phyloP scores from a whole-genome alignment of 2,113 vertebrate species.

The Hemiprocne comata region DNA sequence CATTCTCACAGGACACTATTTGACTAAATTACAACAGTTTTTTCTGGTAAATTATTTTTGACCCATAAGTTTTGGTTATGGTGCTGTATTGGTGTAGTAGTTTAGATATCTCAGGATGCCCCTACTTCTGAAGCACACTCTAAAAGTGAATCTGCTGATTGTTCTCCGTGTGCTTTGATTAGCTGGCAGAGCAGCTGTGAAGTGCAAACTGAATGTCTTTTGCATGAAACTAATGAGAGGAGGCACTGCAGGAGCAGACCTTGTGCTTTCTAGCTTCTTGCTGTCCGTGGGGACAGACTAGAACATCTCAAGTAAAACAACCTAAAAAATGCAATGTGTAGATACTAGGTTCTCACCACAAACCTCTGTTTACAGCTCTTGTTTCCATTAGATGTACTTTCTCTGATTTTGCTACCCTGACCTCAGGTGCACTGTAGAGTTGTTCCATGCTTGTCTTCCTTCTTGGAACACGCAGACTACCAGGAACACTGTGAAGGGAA shows the following conservation, averaged over 20 bases:
- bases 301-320: fast-evolving
- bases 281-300: background rate
- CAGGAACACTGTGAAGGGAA: background rate
- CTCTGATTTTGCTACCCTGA: background rate
- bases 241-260: background rate
- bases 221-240: background rate
- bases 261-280: background rate
- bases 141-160: background rate
- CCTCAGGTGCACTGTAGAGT: background rate
- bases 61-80: background rate
- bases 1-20: background rate
- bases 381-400: background rate
- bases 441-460: background rate
- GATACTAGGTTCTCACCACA: background rate
- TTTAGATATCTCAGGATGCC: background rate
- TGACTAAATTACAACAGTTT: background rate
- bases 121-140: background rate
- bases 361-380: background rate
- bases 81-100: background rate
- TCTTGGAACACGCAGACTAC: background rate
- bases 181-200: background rate
- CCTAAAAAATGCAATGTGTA: background rate
- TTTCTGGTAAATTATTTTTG: background rate
- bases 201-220: background rate
- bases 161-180: background rate